Evolutionary conservation across 2,797 vertebrate species (phyloP).

Genomic region (Mormyrops boulengeri): DNA sequence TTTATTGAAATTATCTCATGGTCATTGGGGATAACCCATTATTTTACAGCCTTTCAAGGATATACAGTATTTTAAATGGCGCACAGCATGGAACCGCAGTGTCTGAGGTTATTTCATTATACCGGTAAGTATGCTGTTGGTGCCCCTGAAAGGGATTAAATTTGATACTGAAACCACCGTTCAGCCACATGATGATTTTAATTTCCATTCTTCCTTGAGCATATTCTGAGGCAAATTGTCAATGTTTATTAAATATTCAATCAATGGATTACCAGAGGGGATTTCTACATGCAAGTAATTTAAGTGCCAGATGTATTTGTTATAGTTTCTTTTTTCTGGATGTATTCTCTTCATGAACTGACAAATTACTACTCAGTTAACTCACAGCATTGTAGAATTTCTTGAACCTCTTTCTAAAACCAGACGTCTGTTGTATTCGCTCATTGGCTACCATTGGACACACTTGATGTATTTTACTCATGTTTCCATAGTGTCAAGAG

Average conservation of each 20-base stretch:
- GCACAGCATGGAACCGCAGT: conserved; percentile 24
- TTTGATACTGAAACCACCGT: conserved; percentile 54
- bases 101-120: conserved; percentile 56
- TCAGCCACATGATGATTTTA: conserved; percentile 44
- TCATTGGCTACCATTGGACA: not conserved
- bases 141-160: conserved; percentile 50
- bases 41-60: not conserved
- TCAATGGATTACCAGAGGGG: conserved; percentile 21
- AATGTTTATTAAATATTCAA: conserved; percentile 45
- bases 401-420: not conserved
- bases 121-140: conserved; percentile 40
- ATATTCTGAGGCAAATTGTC: conserved; percentile 40
- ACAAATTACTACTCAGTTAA: not conserved
- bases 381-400: not conserved
- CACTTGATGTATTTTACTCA: not conserved
- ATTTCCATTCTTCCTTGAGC: conserved; percentile 39
- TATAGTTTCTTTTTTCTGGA: not conserved
- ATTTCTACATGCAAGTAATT: not conserved
- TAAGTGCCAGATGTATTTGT: not conserved
- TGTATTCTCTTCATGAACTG: not conserved
- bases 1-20: not conserved
- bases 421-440: not conserved
- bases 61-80: not conserved
- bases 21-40: not conserved
- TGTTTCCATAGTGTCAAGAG: not conserved